Evolutionary conservation across 2,888 invertebrate species (phyloP).

Genomic region (Machimus atricapillus): DNA sequence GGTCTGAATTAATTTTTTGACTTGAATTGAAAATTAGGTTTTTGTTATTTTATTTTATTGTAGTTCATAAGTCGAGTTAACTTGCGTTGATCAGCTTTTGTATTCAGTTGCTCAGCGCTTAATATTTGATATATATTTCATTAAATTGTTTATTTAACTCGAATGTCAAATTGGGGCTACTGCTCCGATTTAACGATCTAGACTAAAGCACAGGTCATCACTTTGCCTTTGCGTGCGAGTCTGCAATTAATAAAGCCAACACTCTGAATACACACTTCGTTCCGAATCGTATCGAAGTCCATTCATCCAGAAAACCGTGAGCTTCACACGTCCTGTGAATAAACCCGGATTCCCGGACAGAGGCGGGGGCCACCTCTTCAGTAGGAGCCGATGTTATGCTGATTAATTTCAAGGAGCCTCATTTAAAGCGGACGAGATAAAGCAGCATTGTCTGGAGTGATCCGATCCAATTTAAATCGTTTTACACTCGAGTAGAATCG

Average conservation of each 20-base stretch:
- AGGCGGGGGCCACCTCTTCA: neutral
- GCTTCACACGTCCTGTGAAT: neutral
- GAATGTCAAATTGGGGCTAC: neutral
- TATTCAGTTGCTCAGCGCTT: neutral
- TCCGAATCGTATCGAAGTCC: neutral
- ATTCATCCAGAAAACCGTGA: neutral
- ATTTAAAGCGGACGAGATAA: neutral
- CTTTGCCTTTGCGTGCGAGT: neutral
- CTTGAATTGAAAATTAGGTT: too few species aligned
- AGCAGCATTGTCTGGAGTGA: conserved; percentile 8
- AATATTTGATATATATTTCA: neutral
- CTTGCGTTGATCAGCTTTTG: neutral
- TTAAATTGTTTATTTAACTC: too few species aligned
- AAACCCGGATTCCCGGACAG: neutral
- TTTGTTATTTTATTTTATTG: too few species aligned
- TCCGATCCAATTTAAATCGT: conserved; percentile 34
- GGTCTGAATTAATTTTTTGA: too few species aligned
- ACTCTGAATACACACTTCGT: neutral
- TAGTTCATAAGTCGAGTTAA: neutral
- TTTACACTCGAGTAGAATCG: conserved; percentile 33
- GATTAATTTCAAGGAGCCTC: neutral
- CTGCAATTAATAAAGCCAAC: neutral
- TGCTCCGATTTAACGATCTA: neutral
- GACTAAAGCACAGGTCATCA: neutral
- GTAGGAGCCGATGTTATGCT: neutral